Conservation (phyloP, 2,797 vertebrate genomes). For the Cynopterus sphinx region DNA sequence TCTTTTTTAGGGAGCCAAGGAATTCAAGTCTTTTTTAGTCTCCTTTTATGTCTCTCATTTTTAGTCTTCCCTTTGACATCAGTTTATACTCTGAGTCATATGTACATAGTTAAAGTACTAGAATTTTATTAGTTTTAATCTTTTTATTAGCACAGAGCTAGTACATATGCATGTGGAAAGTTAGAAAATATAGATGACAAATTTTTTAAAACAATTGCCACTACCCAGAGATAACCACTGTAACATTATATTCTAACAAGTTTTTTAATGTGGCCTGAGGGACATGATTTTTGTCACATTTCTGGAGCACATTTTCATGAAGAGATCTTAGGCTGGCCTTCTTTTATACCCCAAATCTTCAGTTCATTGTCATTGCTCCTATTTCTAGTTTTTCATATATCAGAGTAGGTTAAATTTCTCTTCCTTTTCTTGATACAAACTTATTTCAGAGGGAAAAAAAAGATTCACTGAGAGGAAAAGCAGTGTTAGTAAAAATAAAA, state of each 20-base stretch:
- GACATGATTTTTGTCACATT: not conserved
- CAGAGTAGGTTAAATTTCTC: not conserved
- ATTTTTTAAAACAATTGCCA: not conserved
- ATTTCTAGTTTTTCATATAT: conserved; percentile 21
- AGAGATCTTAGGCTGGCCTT: not conserved
- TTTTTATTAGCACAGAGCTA: not conserved
- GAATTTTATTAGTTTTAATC: not conserved
- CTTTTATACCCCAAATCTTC: not conserved
- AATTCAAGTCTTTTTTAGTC: not conserved
- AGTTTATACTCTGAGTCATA: not conserved
- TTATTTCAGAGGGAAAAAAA: not conserved
- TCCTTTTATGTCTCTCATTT: no score
- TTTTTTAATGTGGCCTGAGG: not conserved
- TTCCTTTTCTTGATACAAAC: conserved; percentile 27
- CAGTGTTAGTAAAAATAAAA: conserved; percentile 24
- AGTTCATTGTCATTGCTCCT: not conserved
- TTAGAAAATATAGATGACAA: not conserved
- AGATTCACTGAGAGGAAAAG: conserved; percentile 34
- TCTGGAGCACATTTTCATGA: not conserved
- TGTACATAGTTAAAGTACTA: not conserved
- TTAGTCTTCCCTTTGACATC: not conserved
- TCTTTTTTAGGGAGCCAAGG: not conserved
- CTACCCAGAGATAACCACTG: not conserved
- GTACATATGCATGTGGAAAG: not conserved
- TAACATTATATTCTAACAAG: not conserved